Base-by-base conservation (phyloP, 2,113 vertebrate species). In the Elephantulus edwardii region DNA sequence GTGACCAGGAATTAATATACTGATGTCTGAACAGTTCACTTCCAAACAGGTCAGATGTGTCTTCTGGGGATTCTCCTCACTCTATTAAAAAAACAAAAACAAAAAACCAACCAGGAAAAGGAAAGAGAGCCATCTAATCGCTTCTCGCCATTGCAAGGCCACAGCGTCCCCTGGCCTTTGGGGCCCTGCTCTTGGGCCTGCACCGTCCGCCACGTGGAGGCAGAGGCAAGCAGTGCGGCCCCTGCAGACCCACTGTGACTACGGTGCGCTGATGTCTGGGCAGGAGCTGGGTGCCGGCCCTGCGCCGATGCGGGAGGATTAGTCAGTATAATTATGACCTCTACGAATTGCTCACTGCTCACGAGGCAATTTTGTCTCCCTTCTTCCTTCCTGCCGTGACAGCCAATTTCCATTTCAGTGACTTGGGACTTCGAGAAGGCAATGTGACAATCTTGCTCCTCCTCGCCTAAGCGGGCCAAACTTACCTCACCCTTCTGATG, bases 361-460 rank as follows among this genome's bases (percentile, higher is more conserved):
- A 90, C 77, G 33, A 92, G 42, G 83, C 91, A 93, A 86, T 95
- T 95, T 95, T 93, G 66, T 94, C 58, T 86, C 33, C 50, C 40
- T 92, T 92, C 40, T 77, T 94, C 84, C 81, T 95, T 94, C 78
- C 89, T 93, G 54, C 86, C 56, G 76, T 75, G 77, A 74, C 42
- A 93, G 81, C 81, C 87, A 86, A 92, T 95, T 94, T 89, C 77
- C 72, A 95, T 89, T 86, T 90, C 77, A 62, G 84, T 68, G 58
- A 86, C 80, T 86, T 80, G 89, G 77, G 52, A 83, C 58, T 90
- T 82, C 78, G 28, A 89, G 33, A 30, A 88, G n/a, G 66, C 64
- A 86, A 33, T 77, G 80, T 72, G 22, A 10, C 6, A 81, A 66
- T 46, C 62, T 46, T 84, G 58, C 81, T 71, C 3, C 42, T 91